Evolutionary conservation across 2,797 vertebrate genomes (phyloP), one percentile per base, ranked within the genome.

Genomic region (Rhinoraja longicauda): DNA sequence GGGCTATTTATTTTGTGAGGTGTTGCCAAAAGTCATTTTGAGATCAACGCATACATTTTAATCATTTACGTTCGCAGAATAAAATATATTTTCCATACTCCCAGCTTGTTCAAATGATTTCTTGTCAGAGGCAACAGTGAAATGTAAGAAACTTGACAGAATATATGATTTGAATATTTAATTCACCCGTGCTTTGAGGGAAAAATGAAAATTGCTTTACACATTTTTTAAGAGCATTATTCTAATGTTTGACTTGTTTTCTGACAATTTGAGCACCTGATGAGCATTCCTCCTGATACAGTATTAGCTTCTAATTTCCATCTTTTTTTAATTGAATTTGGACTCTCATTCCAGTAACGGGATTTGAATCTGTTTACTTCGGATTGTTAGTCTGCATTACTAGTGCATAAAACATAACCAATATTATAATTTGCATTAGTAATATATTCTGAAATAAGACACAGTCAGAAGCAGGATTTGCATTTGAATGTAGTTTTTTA

Each of bases 21-120:
- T 92, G 90, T 92, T 92, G 88, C 90, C 90, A 92, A 57, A 67
- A 92, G 70, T 75, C 70, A 53, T 92, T 91, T 73, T 75, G 70
- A 73, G 24, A 92, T 92, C 90, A 92, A 57, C 10, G 13, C 88
- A 91, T 3, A 72, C 88, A 70, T 92, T 92, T 92, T 90, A 90
- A 90, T 90, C 32, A 90, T 90, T 90, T 72, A 90, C 88, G 36
- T 90, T 91, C 72, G 53, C 19, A 6, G 39, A 75, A 92, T 92
- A n/a, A 92, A 92, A 53, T 75, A 29, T 53, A 73, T 91, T 36
- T 84, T 29, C 39, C 29, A 53, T 92, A 57, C 70, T 92, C 24
- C 70, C 90, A 92, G 5, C 36, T 75, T 13, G 45, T 57, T 75
- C 26, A 53, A 26, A 92, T 73, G 45, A 21, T 29, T 72, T 45